These are phyloP conservation scores for Anabas testudineus DNA, from an alignment of 2,797 vertebrate species.

Conservation along the genomic window DNA sequence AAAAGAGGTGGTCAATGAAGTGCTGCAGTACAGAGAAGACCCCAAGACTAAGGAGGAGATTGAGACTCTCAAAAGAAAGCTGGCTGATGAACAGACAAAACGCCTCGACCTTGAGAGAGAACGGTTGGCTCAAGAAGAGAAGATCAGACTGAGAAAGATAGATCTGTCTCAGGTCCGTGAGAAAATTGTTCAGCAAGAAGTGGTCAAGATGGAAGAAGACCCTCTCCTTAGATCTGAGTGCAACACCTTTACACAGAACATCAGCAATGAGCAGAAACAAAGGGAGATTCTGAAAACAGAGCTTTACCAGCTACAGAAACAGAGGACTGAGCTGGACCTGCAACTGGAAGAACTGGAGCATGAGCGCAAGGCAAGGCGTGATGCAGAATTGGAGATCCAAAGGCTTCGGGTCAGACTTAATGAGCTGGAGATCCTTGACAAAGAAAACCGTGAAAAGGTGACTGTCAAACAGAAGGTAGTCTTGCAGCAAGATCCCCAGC, in stretches of 20 bases:
- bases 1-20: slow-evolving; percentile 95
- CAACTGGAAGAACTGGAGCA: slow-evolving; percentile 94
- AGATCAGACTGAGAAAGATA: slow-evolving; percentile 89
- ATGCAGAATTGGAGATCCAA: slow-evolving; percentile 95
- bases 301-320: slow-evolving; percentile 87
- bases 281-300: slow-evolving; percentile 89
- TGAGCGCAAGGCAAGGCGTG: slow-evolving; percentile 90
- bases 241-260: slow-evolving; percentile 86
- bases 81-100: slow-evolving; percentile 93
- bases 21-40: slow-evolving; percentile 94
- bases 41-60: slow-evolving; percentile 95
- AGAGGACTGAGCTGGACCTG: slow-evolving; percentile 89
- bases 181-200: slow-evolving; percentile 93
- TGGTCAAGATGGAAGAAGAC: slow-evolving; percentile 93
- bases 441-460: slow-evolving; percentile 92
- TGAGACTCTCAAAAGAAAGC: slow-evolving; percentile 87
- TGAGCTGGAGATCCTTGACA: slow-evolving; percentile 90
- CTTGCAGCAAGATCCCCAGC: slow-evolving; percentile 96
- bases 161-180: slow-evolving; percentile 93
- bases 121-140: slow-evolving; percentile 86
- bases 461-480: slow-evolving; percentile 97
- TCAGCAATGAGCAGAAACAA: slow-evolving; percentile 90
- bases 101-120: slow-evolving; percentile 93
- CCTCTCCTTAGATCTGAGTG: slow-evolving; percentile 90
- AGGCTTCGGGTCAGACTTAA: slow-evolving; percentile 87